Percentiles rank a stretch among this genome's conserved stretches.
Conservation (phyloP, 2,888 invertebrate species). For the Drosophila falleni region DNA sequence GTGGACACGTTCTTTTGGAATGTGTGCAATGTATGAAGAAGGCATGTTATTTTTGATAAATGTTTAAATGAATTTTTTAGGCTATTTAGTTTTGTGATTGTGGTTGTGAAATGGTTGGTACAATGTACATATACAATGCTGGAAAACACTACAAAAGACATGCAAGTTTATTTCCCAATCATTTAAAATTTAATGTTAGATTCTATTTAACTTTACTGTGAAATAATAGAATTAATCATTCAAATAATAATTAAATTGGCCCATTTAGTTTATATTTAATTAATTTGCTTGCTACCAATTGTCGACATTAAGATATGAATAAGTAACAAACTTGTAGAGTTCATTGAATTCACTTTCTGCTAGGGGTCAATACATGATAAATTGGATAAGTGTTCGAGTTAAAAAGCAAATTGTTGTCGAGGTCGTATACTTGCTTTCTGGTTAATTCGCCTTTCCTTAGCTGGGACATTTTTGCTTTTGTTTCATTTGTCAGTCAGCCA, state of each 20-base stretch:
- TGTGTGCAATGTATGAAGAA: too few species aligned
- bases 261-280: neutral
- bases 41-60: too few species aligned
- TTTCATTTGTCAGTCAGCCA: conserved; percentile 18
- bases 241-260: neutral
- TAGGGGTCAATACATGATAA: conserved; percentile 7
- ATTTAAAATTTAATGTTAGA: too few species aligned
- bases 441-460: conserved; percentile 1
- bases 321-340: neutral
- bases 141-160: too few species aligned
- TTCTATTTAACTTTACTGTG: too few species aligned
- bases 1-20: too few species aligned
- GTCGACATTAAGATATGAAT: neutral
- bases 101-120: too few species aligned
- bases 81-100: too few species aligned
- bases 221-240: neutral
- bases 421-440: conserved; percentile 7
- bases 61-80: too few species aligned
- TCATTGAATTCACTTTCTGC: conserved; percentile 6
- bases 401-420: conserved; percentile 40
- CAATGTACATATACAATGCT: too few species aligned
- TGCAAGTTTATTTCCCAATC: too few species aligned
- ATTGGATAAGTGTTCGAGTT: conserved; percentile 4
- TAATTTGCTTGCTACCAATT: neutral
- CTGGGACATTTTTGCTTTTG: conserved; percentile 20